Conservation (phyloP, 2,797 vertebrate genomes). For the Masticophis lateralis region DNA sequence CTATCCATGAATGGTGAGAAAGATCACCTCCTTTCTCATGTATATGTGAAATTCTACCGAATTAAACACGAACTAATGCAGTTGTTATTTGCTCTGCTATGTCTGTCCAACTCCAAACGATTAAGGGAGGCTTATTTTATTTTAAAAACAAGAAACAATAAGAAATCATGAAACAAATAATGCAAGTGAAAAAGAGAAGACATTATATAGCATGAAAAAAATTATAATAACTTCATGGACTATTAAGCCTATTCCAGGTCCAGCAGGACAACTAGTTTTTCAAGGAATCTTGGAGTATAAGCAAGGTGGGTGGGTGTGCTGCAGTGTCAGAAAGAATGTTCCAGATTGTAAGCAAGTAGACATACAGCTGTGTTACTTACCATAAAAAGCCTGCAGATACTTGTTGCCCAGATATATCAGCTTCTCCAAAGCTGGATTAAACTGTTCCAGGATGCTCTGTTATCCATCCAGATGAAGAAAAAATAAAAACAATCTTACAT, state of each 20-base stretch:
- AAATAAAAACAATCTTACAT: not conserved
- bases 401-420: constrained; percentile 88
- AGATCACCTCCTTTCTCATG: not conserved
- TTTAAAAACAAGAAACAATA: not conserved
- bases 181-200: not conserved
- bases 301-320: not conserved
- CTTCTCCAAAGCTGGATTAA: constrained; percentile 89
- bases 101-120: not conserved
- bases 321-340: not conserved
- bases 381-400: constrained; percentile 85
- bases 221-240: not conserved
- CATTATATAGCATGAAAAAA: not conserved
- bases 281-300: not conserved
- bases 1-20: not conserved
- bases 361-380: constrained; percentile 69
- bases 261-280: not conserved
- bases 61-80: not conserved
- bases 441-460: constrained; percentile 88
- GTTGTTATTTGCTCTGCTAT: not conserved
- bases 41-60: not conserved
- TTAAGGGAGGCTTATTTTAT: not conserved
- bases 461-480: not conserved
- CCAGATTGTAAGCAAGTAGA: not conserved
- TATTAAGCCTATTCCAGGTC: not conserved
- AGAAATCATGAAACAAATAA: not conserved